Conservation (phyloP, 2,797 vertebrate genomes). For the Parauchenoglanis ngamensis region DNA sequence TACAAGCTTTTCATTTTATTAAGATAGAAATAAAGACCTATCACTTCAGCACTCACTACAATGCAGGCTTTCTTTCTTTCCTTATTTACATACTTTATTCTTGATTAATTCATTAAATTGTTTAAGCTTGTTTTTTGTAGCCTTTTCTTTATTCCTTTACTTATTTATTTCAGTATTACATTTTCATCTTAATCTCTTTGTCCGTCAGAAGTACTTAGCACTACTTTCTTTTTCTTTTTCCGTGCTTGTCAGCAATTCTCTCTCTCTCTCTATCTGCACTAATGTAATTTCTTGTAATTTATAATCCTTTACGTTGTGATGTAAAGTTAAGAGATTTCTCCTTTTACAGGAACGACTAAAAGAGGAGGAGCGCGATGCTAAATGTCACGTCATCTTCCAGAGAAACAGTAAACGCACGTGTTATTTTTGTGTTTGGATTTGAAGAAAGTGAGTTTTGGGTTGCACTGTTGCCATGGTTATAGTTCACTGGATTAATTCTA, state of each 20-base stretch:
- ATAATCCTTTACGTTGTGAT: background rate
- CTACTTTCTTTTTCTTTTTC: background rate
- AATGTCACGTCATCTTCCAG: constrained; percentile 37
- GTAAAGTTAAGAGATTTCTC: background rate
- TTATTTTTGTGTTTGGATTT: background rate
- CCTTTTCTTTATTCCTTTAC: background rate
- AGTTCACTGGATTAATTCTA: background rate
- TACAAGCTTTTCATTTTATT: background rate
- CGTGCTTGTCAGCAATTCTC: background rate
- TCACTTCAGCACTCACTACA: background rate
- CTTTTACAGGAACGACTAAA: constrained; percentile 63
- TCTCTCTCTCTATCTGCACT: background rate
- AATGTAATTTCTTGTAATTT: background rate
- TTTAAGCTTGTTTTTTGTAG: too few species aligned
- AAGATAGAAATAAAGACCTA: background rate
- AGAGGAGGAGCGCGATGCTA: constrained; percentile 56
- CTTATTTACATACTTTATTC: background rate
- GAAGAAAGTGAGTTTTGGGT: constrained; percentile 24
- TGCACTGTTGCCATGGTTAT: constrained; percentile 17
- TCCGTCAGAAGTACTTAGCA: background rate
- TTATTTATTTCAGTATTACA: background rate
- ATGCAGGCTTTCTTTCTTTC: background rate
- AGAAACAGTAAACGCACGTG: background rate
- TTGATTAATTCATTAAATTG: background rate
- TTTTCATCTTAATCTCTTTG: too few species aligned